A percentile compares a stretch with the other conserved stretches of the same genome.
Conservation (phyloP, 2,113 vertebrate genomes). For the Camelus dromedarius region DNA sequence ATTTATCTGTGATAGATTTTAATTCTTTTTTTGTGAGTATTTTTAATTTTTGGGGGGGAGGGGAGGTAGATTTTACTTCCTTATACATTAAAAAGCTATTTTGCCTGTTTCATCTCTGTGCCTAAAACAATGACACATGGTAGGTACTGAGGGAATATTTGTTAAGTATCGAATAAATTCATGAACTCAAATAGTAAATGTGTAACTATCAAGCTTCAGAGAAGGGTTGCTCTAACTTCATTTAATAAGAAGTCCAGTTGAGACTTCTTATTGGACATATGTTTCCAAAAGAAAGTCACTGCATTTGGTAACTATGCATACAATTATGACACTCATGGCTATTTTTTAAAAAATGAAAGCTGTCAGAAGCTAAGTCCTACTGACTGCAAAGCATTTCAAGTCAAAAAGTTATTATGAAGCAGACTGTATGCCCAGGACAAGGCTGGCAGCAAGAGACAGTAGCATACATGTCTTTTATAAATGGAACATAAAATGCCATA, state of each 20-base stretch:
- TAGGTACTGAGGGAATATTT: neutral
- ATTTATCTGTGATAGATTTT: neutral
- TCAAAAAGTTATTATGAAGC: slow-evolving; percentile 21
- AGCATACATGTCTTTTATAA: neutral
- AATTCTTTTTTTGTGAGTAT: neutral
- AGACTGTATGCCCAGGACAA: neutral
- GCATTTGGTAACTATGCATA: neutral
- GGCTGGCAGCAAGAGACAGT: neutral
- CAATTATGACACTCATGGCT: neutral
- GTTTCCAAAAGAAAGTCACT: slow-evolving; percentile 6
- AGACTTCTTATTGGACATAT: neutral
- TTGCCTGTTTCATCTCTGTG: neutral
- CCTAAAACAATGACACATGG: neutral
- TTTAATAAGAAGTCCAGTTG: neutral
- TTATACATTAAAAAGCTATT: neutral
- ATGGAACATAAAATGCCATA: slow-evolving; percentile 16
- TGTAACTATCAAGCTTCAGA: slow-evolving; percentile 6
- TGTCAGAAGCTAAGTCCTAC: neutral
- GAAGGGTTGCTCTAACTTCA: neutral
- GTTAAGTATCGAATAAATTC: neutral
- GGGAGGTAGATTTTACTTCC: neutral
- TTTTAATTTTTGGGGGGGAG: too few species aligned
- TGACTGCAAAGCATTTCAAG: neutral
- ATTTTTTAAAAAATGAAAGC: neutral
- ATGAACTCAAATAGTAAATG: neutral